A percentile compares a stretch with the other conserved stretches of the same genome.
Evolutionary conservation across 1,140 invertebrate species (phyloP).

Genomic region (Idris sp.): DNA sequence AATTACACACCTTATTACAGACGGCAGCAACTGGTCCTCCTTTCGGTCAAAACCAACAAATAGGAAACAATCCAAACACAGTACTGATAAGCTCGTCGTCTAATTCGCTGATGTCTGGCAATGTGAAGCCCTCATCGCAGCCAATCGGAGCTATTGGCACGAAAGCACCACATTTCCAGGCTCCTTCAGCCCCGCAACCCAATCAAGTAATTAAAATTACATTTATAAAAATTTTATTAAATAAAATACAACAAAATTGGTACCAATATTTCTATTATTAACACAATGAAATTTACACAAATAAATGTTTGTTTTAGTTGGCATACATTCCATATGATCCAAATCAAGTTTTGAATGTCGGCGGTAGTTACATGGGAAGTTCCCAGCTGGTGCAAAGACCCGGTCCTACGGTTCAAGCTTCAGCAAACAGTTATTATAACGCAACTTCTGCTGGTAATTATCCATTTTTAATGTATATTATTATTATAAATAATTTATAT

Average conservation of each 20-base stretch:
- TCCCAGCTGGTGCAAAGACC: conserved; percentile 82
- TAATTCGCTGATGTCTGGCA: conserved; percentile 93
- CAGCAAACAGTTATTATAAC: conserved; percentile 80
- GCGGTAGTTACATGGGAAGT: conserved; percentile 80
- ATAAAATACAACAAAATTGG: background rate
- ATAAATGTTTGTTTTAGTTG: conserved; percentile 67
- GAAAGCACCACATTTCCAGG: conserved; percentile 78
- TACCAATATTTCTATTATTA: too few species aligned
- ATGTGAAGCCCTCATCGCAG: conserved; percentile 90
- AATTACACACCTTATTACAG: too few species aligned
- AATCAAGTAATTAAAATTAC: conserved; percentile 74
- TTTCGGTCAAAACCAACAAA: conserved; percentile 87
- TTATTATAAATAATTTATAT: too few species aligned
- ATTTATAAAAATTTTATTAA: too few species aligned
- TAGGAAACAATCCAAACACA: conserved; percentile 90
- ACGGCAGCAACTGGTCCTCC: conserved; percentile 81
- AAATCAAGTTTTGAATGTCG: conserved; percentile 77
- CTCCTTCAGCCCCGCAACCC: conserved; percentile 75
- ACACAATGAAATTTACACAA: too few species aligned
- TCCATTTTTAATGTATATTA: conserved; percentile 4
- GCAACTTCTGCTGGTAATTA: conserved; percentile 77
- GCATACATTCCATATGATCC: conserved; percentile 79
- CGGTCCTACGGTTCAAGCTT: conserved; percentile 78
- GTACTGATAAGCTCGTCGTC: conserved; percentile 92
- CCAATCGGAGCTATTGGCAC: conserved; percentile 90